These are phyloP conservation scores for Bufo bufo DNA, from an alignment of 2,113 vertebrate species.

Conservation along the genomic window DNA sequence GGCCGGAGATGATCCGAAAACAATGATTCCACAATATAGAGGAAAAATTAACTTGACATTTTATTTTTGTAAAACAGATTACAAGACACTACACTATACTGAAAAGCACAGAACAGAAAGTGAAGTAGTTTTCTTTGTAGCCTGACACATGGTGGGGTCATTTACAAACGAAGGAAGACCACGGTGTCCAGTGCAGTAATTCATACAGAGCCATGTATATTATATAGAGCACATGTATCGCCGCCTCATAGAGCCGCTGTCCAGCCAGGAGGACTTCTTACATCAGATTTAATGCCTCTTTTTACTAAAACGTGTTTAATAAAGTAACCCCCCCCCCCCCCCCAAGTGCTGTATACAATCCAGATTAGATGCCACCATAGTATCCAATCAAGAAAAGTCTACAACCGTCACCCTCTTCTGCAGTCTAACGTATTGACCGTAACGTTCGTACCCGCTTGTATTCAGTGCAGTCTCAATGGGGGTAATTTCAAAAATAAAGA, in stretches of 20 bases:
- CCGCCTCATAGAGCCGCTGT: neutral
- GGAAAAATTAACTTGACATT: slow-evolving; percentile 26
- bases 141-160: neutral
- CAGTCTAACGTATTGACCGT: neutral
- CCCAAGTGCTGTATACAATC: no score
- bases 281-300: neutral
- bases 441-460: neutral
- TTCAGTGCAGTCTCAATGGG: neutral
- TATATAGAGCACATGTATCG: neutral
- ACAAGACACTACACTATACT: slow-evolving; percentile 10
- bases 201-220: neutral
- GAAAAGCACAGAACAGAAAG: slow-evolving; percentile 8
- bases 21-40: neutral
- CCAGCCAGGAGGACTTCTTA: neutral
- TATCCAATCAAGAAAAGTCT: no score
- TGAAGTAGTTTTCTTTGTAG: neutral
- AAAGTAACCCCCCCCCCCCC: no score
- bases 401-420: neutral
- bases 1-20: neutral
- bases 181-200: neutral
- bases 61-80: slow-evolving; percentile 12
- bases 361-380: no score
- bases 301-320: no score
- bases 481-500: neutral
- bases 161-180: neutral